Conservation (phyloP, 2,113 vertebrate species). For the Ciconia boyciana region DNA sequence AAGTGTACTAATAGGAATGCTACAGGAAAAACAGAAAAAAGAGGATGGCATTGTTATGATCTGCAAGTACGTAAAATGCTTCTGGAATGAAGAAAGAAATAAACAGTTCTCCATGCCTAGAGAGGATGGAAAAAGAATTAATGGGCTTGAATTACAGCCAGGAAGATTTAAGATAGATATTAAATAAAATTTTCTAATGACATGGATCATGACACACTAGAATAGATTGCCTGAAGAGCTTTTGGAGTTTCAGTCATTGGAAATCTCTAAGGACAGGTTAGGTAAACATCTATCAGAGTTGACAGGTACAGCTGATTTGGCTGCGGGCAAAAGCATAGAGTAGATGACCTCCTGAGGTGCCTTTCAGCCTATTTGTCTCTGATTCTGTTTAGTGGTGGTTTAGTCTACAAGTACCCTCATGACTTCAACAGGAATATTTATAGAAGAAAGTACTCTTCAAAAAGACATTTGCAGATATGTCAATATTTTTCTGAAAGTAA, state of each 20-base stretch:
- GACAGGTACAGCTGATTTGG: neutral
- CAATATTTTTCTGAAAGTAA: neutral
- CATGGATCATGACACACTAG: neutral
- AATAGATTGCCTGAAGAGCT: slow-evolving; percentile 10
- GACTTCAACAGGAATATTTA: neutral
- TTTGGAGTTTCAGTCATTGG: neutral
- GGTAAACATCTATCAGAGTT: neutral
- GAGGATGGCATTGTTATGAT: neutral
- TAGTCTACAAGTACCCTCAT: neutral
- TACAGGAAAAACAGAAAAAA: neutral
- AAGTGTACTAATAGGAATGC: neutral
- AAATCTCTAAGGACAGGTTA: slow-evolving; percentile 8
- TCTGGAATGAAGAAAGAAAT: neutral
- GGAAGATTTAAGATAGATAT: neutral
- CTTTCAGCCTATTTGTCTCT: neutral
- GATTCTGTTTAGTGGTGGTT: neutral
- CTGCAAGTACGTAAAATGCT: neutral
- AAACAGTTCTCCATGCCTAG: neutral
- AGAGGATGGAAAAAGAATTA: neutral
- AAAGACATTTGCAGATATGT: neutral
- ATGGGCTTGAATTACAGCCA: neutral
- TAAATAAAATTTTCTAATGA: slow-evolving; percentile 12
- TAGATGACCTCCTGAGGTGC: neutral
- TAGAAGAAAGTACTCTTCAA: neutral
- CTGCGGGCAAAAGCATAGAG: neutral